Evolutionary conservation across 2,797 vertebrate genomes (phyloP).

Genomic region (Myotis daubentonii): DNA sequence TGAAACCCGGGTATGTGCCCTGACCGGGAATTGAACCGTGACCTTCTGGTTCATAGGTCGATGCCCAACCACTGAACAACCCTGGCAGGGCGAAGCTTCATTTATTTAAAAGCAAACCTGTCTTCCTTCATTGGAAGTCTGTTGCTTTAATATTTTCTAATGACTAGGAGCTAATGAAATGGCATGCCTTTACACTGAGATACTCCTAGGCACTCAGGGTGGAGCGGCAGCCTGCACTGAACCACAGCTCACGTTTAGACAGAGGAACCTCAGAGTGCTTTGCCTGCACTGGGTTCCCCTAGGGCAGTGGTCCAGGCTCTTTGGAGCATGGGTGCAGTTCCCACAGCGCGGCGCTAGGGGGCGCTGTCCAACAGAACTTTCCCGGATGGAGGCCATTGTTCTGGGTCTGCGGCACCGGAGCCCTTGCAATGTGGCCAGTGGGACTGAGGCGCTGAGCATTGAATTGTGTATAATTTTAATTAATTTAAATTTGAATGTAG

Average conservation of each 20-base stretch:
- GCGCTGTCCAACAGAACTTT: not conserved
- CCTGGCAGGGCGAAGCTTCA: not conserved
- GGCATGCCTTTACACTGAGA: not conserved
- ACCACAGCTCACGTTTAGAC: not conserved
- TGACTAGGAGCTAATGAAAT: not conserved
- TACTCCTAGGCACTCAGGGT: too few relatives aligned
- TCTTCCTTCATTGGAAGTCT: not conserved
- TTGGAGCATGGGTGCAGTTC: accelerated
- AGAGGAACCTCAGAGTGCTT: not conserved
- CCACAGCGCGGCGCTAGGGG: accelerated
- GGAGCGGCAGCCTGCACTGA: not conserved
- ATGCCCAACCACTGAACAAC: too few relatives aligned
- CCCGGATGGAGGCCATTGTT: not conserved
- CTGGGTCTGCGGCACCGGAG: accelerated
- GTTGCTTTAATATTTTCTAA: not conserved
- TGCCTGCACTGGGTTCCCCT: accelerated
- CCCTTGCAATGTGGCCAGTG: not conserved
- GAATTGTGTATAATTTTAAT: not conserved
- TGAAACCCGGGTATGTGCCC: too few relatives aligned
- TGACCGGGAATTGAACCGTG: too few relatives aligned
- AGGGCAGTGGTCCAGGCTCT: not conserved
- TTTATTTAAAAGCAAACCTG: not conserved
- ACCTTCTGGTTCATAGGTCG: too few relatives aligned
- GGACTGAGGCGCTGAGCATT: not conserved
- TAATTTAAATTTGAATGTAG: not conserved